A percentile compares a stretch with the other conserved stretches of the same genome.
phyloP scores from a whole-genome alignment of 2,113 vertebrate species.

The Pheucticus melanocephalus region DNA sequence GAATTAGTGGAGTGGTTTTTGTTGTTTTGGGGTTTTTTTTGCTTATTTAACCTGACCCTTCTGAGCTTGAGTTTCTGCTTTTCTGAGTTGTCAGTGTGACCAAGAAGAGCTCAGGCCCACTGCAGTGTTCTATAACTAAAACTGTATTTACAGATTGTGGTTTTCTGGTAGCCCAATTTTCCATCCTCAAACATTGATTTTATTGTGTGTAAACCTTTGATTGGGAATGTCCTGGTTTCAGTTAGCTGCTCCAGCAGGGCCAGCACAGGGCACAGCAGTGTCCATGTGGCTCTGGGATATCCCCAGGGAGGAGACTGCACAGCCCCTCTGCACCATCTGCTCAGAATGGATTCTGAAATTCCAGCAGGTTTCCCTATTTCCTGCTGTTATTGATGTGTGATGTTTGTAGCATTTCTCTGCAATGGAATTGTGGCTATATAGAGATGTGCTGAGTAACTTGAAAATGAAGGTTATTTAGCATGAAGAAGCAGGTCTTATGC shows the following conservation, averaged over 20 bases:
- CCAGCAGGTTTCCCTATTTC: background rate
- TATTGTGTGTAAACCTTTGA: background rate
- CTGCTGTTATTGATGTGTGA: background rate
- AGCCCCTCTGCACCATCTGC: background rate
- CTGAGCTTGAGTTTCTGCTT: background rate
- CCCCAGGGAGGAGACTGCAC: background rate
- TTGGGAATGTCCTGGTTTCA: background rate
- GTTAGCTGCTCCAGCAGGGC: background rate
- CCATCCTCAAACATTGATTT: background rate
- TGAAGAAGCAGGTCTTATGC: background rate
- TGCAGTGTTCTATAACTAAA: background rate
- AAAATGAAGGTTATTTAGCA: background rate
- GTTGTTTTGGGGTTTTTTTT: background rate
- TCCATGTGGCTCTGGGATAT: background rate
- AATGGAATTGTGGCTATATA: background rate
- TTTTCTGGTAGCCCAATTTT: background rate
- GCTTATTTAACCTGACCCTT: background rate
- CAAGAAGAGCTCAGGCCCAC: background rate
- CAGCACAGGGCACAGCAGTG: background rate
- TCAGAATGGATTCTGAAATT: background rate
- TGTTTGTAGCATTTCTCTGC: background rate
- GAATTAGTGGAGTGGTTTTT: background rate
- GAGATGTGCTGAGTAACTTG: background rate
- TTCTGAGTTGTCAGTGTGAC: background rate
- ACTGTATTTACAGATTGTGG: background rate